phyloP scores from a whole-genome alignment of 92 coral and sea anemone species.

The Epizoanthus ramosus region DNA sequence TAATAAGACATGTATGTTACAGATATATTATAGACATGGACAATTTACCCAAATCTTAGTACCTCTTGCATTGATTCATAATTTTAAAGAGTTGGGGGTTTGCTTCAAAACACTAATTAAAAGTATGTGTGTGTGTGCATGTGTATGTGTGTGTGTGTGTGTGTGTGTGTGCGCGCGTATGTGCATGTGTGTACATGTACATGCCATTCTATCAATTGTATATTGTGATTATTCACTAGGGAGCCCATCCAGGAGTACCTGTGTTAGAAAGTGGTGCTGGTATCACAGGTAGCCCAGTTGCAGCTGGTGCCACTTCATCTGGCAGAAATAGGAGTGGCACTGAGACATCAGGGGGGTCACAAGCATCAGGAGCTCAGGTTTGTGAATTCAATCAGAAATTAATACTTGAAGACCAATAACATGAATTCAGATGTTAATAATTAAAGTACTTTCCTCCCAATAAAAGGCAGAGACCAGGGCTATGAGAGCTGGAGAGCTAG shows the following conservation, averaged over 20 bases:
- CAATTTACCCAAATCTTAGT: no score
- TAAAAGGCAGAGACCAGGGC: no score
- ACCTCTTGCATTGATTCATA: no score
- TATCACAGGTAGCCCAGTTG: constrained; percentile 40
- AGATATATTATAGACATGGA: no score
- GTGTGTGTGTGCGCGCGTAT: no score
- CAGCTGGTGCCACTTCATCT: constrained; percentile 48
- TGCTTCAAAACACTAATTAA: no score
- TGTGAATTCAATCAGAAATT: background rate
- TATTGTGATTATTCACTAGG: background rate
- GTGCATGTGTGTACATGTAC: no score
- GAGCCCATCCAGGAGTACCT: constrained; percentile 18
- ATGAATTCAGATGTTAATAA: background rate
- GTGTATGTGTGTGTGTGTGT: no score
- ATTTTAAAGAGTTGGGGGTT: no score
- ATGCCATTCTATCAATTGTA: background rate
- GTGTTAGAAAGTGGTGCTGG: constrained; percentile 15
- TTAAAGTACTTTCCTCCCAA: background rate
- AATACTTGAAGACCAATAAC: background rate
- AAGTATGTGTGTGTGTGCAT: no score
- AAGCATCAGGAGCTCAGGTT: constrained; percentile 59
- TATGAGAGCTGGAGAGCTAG: no score
- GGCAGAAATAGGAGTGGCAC: constrained; percentile 72
- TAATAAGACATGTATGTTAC: no score
- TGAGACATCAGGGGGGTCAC: constrained; percentile 67